Evolutionary conservation across 2,113 vertebrate genomes (phyloP).

Genomic region (Trematocara zebra): DNA sequence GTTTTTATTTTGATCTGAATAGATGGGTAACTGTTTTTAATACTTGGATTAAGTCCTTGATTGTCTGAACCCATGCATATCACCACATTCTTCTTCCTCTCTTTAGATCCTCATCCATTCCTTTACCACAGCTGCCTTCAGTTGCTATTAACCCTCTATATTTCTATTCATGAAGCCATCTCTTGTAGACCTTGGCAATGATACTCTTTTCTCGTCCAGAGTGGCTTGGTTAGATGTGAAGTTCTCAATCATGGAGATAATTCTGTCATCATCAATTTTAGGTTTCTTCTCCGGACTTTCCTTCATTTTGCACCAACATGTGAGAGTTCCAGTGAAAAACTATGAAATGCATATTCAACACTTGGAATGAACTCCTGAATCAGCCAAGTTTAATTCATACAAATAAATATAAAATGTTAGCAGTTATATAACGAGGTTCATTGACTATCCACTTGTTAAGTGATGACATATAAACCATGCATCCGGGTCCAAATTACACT

Average conservation of each 20-base stretch:
- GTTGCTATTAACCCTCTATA: not conserved
- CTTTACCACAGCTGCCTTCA: not conserved
- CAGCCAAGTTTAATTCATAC: not conserved
- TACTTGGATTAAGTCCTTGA: not conserved
- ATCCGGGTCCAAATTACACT: not conserved
- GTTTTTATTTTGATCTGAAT: not conserved
- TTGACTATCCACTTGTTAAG: not conserved
- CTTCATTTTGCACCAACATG: not conserved
- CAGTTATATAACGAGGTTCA: not conserved
- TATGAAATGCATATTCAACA: not conserved
- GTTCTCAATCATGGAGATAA: not conserved
- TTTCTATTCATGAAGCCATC: not conserved
- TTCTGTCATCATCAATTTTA: not conserved
- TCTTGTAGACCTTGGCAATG: not conserved
- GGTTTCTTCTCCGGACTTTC: not conserved
- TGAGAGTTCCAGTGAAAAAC: not conserved
- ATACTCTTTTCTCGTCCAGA: not conserved
- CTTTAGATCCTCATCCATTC: not conserved
- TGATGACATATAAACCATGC: not conserved
- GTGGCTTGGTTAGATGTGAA: not conserved
- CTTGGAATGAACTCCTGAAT: not conserved
- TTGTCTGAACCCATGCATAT: not conserved
- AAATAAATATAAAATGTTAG: not conserved
- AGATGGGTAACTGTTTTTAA: not conserved
- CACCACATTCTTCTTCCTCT: not conserved